These are phyloP conservation scores for Protobothrops flavoviridis DNA, from an alignment of 2,113 vertebrate species.

Conservation along the genomic window DNA sequence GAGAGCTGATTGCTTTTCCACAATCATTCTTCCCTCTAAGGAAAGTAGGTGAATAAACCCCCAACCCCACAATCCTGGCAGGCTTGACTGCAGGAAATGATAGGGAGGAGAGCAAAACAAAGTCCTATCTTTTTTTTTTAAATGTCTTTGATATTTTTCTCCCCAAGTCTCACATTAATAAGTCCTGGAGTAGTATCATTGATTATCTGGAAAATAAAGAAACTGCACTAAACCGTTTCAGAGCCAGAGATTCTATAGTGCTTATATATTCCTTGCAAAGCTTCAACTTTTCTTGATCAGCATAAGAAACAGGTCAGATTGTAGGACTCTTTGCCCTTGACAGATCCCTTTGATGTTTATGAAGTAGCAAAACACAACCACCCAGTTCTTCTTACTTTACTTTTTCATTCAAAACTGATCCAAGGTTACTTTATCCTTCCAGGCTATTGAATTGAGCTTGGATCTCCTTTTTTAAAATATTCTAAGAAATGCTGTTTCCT, in stretches of 20 bases:
- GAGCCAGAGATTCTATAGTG: conserved; percentile 24
- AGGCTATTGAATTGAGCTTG: conserved; percentile 45
- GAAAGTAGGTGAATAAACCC: not conserved
- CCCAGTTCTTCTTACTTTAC: conserved; percentile 28
- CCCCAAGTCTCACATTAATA: not conserved
- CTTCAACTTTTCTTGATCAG: not conserved
- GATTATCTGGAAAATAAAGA: conserved; percentile 21
- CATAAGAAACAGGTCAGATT: conserved; percentile 15
- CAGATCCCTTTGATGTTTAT: conserved; percentile 41
- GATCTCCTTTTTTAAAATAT: not conserved
- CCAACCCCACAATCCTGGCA: not conserved
- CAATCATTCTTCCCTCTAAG: not conserved
- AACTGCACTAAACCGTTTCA: not conserved
- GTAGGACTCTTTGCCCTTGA: conserved; percentile 18
- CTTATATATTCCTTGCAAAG: conserved; percentile 22
- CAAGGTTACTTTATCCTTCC: conserved; percentile 30
- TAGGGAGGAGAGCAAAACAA: not conserved
- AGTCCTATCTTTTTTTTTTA: not conserved
- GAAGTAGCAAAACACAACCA: conserved; percentile 33
- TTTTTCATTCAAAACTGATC: conserved; percentile 41
- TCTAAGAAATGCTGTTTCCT: conserved; percentile 4
- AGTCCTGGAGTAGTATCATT: not conserved
- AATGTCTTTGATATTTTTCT: not conserved
- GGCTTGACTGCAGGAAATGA: not conserved
- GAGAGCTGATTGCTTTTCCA: not conserved